A percentile compares a stretch with the other conserved stretches of the same genome.
phyloP scores from a whole-genome alignment of 2,888 invertebrate genomes.

The Limnephilus rhombicus region DNA sequence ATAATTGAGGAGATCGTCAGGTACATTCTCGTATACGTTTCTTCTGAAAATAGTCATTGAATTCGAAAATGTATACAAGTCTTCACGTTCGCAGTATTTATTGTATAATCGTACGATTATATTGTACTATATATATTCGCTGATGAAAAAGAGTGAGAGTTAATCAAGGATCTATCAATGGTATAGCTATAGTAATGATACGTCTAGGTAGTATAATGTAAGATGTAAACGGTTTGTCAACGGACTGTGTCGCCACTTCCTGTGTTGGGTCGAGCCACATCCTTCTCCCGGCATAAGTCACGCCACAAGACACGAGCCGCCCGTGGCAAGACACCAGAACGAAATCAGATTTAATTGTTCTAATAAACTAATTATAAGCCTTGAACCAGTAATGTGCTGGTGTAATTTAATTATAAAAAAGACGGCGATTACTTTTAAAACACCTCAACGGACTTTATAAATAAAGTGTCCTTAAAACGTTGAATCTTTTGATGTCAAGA shows the following conservation, averaged over 20 bases:
- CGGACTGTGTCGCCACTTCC: slow-evolving; percentile 63
- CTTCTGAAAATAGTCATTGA: too few relatives aligned
- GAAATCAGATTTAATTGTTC: slow-evolving; percentile 32
- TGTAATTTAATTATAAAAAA: not conserved
- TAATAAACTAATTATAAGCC: slow-evolving; percentile 16
- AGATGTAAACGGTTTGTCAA: slow-evolving; percentile 55
- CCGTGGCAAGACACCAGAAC: not conserved
- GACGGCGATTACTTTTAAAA: not conserved
- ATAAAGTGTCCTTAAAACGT: not conserved
- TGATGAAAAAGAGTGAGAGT: not conserved
- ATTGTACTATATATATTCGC: too few relatives aligned
- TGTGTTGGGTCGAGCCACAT: slow-evolving; percentile 49
- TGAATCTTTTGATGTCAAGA: not conserved
- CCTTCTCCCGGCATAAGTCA: slow-evolving; percentile 42
- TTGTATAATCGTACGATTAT: too few relatives aligned
- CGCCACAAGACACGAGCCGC: slow-evolving; percentile 25
- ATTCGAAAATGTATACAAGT: too few relatives aligned
- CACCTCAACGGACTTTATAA: not conserved
- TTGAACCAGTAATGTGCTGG: not conserved
- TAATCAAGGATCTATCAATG: not conserved
- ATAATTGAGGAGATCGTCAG: too few relatives aligned
- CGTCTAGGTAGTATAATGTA: not conserved
- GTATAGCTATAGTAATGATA: not conserved
- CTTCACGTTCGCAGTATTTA: too few relatives aligned
- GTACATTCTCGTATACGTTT: too few relatives aligned